Evolutionary conservation across 1,140 invertebrate genomes (phyloP).

Genomic region (Pogonognathellus flavescens): DNA sequence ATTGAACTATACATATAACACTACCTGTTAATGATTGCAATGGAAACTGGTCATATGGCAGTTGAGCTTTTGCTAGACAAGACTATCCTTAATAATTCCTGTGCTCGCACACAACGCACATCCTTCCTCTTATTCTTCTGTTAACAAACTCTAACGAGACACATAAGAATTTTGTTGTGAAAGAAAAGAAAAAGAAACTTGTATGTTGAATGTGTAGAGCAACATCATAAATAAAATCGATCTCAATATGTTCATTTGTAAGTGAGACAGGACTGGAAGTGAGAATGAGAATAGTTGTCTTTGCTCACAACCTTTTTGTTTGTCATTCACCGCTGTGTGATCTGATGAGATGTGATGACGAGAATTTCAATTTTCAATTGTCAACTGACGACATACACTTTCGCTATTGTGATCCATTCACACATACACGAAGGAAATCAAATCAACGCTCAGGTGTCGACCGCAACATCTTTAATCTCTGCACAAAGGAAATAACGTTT

Average conservation of each 20-base stretch:
- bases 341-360: background rate
- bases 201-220: slow-evolving; percentile 37
- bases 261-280: background rate
- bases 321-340: background rate
- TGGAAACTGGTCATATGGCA: too few species aligned
- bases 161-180: background rate
- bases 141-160: background rate
- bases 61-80: background rate
- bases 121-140: background rate
- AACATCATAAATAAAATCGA: slow-evolving; percentile 55
- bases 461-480: background rate
- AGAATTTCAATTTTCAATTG: slow-evolving; percentile 9
- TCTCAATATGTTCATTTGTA: slow-evolving; percentile 34
- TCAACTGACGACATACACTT: slow-evolving; percentile 27
- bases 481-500: too few species aligned
- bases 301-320: background rate
- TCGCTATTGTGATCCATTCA: background rate
- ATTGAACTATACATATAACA: too few species aligned
- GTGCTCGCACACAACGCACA: background rate
- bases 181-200: slow-evolving; percentile 24
- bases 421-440: background rate
- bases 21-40: too few species aligned
- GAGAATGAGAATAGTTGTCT: slow-evolving; percentile 28
- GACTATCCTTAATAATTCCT: slow-evolving; percentile 35
- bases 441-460: slow-evolving; percentile 9